Base-by-base conservation (phyloP, 2,888 invertebrate genomes). In the Lasioglossum malachurum region DNA sequence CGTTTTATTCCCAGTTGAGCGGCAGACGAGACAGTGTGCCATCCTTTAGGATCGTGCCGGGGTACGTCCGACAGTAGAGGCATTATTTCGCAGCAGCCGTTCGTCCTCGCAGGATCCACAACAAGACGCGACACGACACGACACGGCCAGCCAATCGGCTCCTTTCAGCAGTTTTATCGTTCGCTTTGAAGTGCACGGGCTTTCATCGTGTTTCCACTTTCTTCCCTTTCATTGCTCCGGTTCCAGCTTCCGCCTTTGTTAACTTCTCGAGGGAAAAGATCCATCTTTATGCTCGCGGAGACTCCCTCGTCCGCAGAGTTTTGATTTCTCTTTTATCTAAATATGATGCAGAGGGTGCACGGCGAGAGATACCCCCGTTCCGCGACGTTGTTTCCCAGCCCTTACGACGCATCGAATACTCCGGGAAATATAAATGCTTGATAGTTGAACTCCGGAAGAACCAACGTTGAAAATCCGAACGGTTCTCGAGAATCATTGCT, bases 61-160 rank as follows among this genome's bases (percentile, higher is more conserved):
- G 80, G 76, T 53, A 81, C 78, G 77, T 80, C 71, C 74, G 78
- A 78, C 78, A 57, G 81, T 82, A 83, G 83, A 83, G 82, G 77
- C 87, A 82, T 89, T 89, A 89, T 87, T 89, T 89, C 89, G 89
- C 89, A 87, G 78, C 86, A 67, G 75, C 86, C 86, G 79, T 86
- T 86, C 78, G 78, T 82, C 79, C 80, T 82, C 78, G 77, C 79
- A 78, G 78, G 77, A 87, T 83, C 74, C 76, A 57, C 78, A 46
- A 46, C 79, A 74, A 64, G 77, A 67, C 64, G 3, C 64, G 31
- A 74, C 67, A n/a, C 23, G 49, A 10, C 53, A 0, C 78, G 78
- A 81, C 67, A 77, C 74, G 73, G 71, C 60, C n/a, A 67, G 72
- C 80, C 79, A 86, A 87, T 89, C 84, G 84, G 75, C 64, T 78